Base-by-base conservation (phyloP, 1,140 invertebrate genomes). In the Macrotrachela quadricornifera region DNA sequence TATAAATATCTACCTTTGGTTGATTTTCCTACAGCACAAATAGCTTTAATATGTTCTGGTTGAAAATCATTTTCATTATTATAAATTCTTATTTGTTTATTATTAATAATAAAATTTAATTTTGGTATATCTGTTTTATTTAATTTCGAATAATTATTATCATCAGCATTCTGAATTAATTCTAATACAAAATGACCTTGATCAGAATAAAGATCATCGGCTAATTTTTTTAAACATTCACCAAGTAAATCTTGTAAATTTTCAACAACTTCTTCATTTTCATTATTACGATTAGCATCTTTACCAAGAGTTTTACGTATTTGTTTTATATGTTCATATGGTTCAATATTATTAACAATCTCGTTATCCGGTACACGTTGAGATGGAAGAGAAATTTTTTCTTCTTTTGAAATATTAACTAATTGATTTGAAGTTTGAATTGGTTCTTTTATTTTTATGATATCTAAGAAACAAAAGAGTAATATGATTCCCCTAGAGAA, bases 101-200 rank as follows among this genome's bases (percentile, higher is more conserved):
- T 42, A 18, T 62, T 57, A 21, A 68, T 62, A 11, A 62, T 44
- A 58, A 71, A 70, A 43, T 62, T 18, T 12, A 56, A 60, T 8
- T 64, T 55, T 1, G 67, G 67, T 39, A 57, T 58, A 62, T n/a
- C n/a, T n/a, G n/a, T n/a, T n/a, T n/a, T n/a, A n/a, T n/a, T n/a
- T n/a, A n/a, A 57, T 56, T 11, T 58, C 51, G n/a, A n/a, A 57
- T 71, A 71, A 30, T 50, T 46, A 56, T 71, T 71, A 58, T 71
- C 69, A 46, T 71, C 69, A 37, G 69, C 69, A 61, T 71, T 71
- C 57, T 67, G 66, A 17, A 67, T 57, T 1, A 66, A 50, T 56
- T 66, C 66, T 36, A 71, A 51, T 1, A 71, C 65, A 61, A 71
- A 71, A 56, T 71, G 69, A 3, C 66, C 66, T 40, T 69, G 66